Percentiles rank a stretch among this genome's conserved stretches.
Evolutionary conservation across 2,888 invertebrate species (phyloP).

Genomic region (Hecatera dysodea): DNA sequence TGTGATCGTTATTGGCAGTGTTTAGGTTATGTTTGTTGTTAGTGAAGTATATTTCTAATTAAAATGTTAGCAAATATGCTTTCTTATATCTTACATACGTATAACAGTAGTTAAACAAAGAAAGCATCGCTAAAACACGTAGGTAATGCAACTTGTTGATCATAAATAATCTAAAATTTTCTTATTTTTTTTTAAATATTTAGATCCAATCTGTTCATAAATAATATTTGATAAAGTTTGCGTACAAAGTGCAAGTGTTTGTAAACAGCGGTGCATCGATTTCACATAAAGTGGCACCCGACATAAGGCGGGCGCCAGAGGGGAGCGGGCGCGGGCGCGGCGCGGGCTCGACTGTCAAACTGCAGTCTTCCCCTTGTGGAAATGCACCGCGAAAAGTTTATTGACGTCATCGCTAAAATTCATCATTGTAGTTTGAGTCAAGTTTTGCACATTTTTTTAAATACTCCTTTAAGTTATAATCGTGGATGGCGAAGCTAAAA

Average conservation of each 20-base stretch:
- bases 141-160: slow-evolving; percentile 74
- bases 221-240: slow-evolving; percentile 35
- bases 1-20: slow-evolving; percentile 22
- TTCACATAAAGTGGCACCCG: slow-evolving; percentile 86
- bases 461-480: too few species aligned
- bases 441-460: background rate
- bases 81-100: background rate
- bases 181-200: background rate
- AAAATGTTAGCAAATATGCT: background rate
- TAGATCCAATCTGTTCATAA: slow-evolving; percentile 13
- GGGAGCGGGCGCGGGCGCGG: slow-evolving; percentile 60
- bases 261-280: slow-evolving; percentile 90
- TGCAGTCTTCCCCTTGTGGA: slow-evolving; percentile 30
- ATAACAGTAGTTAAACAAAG: background rate
- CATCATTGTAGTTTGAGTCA: background rate
- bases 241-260: slow-evolving; percentile 83
- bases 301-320: slow-evolving; percentile 55
- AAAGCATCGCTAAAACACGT: slow-evolving; percentile 6
- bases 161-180: slow-evolving; percentile 11
- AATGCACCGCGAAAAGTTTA: slow-evolving; percentile 19
- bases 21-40: slow-evolving; percentile 11
- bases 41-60: background rate
- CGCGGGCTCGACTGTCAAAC: slow-evolving; percentile 51
- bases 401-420: slow-evolving; percentile 5
- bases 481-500: too few species aligned